These are phyloP conservation scores for Drosophila insularis DNA, from an alignment of 1,140 invertebrate genomes.

Conservation along the genomic window DNA sequence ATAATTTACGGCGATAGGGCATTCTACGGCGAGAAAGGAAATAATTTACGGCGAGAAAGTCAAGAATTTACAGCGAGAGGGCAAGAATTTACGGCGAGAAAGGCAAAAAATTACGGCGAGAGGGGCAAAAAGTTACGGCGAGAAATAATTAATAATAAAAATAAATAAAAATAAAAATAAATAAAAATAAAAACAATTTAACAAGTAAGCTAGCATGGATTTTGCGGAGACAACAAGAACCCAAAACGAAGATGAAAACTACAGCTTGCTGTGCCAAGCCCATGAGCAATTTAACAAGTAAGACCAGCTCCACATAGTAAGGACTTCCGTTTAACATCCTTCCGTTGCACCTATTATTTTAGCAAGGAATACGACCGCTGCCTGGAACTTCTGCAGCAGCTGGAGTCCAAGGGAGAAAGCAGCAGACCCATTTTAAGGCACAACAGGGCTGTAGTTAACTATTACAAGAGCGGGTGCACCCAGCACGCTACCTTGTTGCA, in stretches of 20 bases:
- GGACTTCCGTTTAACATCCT: neutral
- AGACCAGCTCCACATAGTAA: slow-evolving; percentile 1
- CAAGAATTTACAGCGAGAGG: too few species aligned
- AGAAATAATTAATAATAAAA: too few species aligned
- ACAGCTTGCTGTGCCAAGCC: slow-evolving; percentile 68
- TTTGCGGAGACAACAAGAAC: slow-evolving; percentile 71
- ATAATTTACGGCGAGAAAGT: too few species aligned
- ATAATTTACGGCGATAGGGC: too few species aligned
- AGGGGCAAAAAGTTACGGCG: too few species aligned
- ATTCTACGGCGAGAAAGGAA: too few species aligned
- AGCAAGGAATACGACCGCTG: slow-evolving; percentile 84
- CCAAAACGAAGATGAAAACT: slow-evolving; percentile 73
- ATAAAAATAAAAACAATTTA: too few species aligned
- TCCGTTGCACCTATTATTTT: neutral
- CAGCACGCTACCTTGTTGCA: slow-evolving; percentile 88
- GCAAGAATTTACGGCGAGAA: too few species aligned
- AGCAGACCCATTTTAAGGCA: slow-evolving; percentile 88
- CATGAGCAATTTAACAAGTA: slow-evolving; percentile 75
- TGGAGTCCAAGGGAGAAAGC: slow-evolving; percentile 85
- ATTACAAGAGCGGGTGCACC: slow-evolving; percentile 87
- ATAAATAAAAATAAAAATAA: too few species aligned
- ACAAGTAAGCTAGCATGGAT: too few species aligned
- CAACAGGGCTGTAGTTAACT: slow-evolving; percentile 89
- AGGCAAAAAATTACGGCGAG: too few species aligned
- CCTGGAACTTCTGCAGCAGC: slow-evolving; percentile 85